A percentile compares a stretch with the other conserved stretches of the same genome.
phyloP scores from a whole-genome alignment of 2,797 vertebrate genomes.

The Neostethus bicornis region DNA sequence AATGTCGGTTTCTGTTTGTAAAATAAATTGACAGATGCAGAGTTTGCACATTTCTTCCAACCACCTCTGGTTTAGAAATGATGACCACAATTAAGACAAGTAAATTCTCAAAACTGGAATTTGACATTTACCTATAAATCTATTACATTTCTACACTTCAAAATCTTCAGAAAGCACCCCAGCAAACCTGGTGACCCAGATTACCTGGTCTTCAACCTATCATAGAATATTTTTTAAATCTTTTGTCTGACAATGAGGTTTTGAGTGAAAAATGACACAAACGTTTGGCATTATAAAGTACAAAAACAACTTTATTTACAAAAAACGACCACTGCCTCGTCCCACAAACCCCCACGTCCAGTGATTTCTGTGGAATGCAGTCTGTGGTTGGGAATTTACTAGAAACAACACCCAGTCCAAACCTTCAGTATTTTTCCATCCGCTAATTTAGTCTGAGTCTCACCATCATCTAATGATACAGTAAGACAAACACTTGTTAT shows the following conservation, averaged over 20 bases:
- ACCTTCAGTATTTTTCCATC: constrained; percentile 54
- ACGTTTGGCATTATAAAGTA: constrained; percentile 53
- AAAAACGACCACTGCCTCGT: constrained; percentile 59
- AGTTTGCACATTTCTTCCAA: no score
- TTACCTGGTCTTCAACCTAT: background rate
- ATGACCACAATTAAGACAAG: no score
- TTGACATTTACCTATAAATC: no score
- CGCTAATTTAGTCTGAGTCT: constrained; percentile 62
- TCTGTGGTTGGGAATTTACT: constrained; percentile 78
- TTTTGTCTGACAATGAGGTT: background rate
- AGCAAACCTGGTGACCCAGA: no score
- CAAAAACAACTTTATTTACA: constrained; percentile 80
- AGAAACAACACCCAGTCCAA: constrained; percentile 60
- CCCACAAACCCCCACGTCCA: constrained; percentile 65
- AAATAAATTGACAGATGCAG: no score
- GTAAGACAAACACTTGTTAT: constrained; percentile 14
- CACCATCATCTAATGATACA: constrained; percentile 39
- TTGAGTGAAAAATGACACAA: constrained; percentile 51
- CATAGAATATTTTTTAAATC: background rate
- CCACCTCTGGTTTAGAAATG: no score
- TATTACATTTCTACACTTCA: no score
- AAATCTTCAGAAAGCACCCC: no score
- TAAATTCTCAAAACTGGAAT: no score
- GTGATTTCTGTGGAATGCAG: constrained; percentile 64
- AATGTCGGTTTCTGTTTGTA: no score